phyloP scores from a whole-genome alignment of 2,113 vertebrate species.

The Recurvirostra avosetta region DNA sequence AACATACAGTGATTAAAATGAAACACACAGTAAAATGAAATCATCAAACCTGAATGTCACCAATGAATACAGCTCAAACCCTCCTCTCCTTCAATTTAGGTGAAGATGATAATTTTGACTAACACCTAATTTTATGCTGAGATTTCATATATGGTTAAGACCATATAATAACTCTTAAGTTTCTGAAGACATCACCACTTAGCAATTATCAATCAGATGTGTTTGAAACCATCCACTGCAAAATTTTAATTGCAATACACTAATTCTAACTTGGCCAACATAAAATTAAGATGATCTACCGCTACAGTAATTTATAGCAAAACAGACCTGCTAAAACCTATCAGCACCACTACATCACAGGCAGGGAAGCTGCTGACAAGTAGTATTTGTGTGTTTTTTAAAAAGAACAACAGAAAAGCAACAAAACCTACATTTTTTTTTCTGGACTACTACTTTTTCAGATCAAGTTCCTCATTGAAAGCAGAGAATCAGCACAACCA shows the following conservation, averaged over 20 bases:
- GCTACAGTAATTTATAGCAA: not conserved
- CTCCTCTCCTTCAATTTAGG: not conserved
- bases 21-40: not conserved
- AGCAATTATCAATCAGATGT: not conserved
- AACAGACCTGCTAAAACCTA: not conserved
- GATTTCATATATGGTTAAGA: not conserved
- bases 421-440: not conserved
- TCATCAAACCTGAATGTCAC: not conserved
- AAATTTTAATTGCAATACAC: not conserved
- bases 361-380: not conserved
- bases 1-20: not conserved
- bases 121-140: not conserved
- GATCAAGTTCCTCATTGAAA: not conserved
- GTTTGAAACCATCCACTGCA: not conserved
- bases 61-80: not conserved
- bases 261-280: not conserved
- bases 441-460: not conserved
- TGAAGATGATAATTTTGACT: not conserved
- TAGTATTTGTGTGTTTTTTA: not conserved
- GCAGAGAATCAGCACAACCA: not conserved
- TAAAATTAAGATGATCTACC: not conserved
- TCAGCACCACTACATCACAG: not conserved
- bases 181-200: not conserved
- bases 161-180: not conserved
- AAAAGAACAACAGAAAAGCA: not conserved